phyloP scores from a whole-genome alignment of 2,113 vertebrate species.

The Podarcis cretensis region DNA sequence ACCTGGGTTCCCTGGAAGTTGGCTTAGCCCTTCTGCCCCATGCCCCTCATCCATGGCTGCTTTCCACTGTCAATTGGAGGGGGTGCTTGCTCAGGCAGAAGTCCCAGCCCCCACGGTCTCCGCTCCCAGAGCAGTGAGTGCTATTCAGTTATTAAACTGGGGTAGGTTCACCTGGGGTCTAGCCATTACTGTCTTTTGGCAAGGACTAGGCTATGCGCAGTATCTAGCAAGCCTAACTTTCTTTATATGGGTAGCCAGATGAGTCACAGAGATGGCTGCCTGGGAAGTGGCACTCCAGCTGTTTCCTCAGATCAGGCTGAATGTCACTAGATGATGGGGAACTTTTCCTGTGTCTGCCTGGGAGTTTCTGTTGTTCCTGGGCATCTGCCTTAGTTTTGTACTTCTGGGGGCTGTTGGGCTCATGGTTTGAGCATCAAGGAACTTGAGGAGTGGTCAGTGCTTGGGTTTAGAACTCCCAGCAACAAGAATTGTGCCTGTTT shows the following conservation, averaged over 20 bases:
- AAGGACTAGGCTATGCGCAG: background rate
- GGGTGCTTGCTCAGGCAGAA: background rate
- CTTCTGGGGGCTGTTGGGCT: background rate
- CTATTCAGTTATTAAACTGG: background rate
- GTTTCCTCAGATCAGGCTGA: background rate
- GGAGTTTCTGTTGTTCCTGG: background rate
- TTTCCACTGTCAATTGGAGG: background rate
- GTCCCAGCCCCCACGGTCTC: background rate
- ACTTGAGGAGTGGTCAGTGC: background rate
- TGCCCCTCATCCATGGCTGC: background rate
- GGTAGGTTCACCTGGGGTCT: background rate
- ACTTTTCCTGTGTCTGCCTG: background rate
- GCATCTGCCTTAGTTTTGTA: background rate
- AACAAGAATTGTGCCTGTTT: background rate
- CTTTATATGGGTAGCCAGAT: background rate
- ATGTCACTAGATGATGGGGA: background rate
- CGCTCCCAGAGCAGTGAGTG: background rate
- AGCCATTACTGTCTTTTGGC: background rate
- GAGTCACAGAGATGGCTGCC: background rate
- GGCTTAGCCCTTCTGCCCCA: background rate
- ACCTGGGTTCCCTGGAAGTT: background rate
- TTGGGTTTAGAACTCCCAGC: background rate
- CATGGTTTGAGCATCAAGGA: background rate
- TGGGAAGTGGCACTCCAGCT: background rate
- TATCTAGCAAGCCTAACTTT: background rate